Conservation (phyloP, 2,888 invertebrate species). For the Epistrophella euchroma region DNA sequence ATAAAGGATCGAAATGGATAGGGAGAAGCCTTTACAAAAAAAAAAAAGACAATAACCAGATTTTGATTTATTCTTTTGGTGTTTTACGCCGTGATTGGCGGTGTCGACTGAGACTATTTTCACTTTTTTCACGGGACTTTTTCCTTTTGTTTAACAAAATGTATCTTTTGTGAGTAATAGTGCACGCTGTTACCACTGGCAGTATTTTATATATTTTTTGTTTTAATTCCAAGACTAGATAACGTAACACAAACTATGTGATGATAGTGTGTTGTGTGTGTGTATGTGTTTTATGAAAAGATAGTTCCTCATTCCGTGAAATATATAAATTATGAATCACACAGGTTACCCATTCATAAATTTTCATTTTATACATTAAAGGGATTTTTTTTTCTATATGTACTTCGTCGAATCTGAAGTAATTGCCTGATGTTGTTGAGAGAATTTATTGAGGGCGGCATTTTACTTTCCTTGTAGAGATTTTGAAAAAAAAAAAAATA, state of each 20-base stretch:
- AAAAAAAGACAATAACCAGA: constrained; percentile 58
- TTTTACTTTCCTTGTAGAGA: neutral
- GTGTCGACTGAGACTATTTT: constrained; percentile 74
- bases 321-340: constrained; percentile 61
- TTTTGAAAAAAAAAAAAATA: neutral
- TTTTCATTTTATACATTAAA: constrained; percentile 22
- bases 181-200: constrained; percentile 47
- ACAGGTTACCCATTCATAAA: constrained; percentile 64
- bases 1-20: constrained; percentile 8
- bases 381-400: neutral
- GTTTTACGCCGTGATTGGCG: constrained; percentile 69
- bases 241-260: constrained; percentile 55
- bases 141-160: constrained; percentile 67
- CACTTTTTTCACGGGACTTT: constrained; percentile 67
- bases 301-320: constrained; percentile 73
- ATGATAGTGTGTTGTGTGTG: neutral
- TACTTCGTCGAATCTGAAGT: neutral
- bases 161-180: constrained; percentile 71
- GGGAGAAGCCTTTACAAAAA: neutral
- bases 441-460: neutral
- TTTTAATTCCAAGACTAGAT: constrained; percentile 41
- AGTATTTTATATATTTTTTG: constrained; percentile 39
- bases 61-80: constrained; percentile 75
- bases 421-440: constrained; percentile 17
- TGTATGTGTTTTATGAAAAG: constrained; percentile 45